Conservation (phyloP, 2,113 vertebrate genomes). For the Penelope pileata region DNA sequence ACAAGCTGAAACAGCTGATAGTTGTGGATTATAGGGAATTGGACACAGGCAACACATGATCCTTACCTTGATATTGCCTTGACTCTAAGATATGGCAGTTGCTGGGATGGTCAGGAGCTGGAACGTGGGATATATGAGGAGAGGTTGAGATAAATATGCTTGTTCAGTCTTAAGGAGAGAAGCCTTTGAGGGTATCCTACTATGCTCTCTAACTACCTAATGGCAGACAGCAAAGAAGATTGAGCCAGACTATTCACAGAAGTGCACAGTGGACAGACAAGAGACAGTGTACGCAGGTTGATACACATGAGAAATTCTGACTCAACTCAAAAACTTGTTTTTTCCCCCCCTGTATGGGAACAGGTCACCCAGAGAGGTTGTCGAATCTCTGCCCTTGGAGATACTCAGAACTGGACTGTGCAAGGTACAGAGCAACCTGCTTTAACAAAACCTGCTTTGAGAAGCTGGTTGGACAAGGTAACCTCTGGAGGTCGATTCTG, state of each 20-base stretch:
- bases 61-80: background rate
- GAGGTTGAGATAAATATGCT: background rate
- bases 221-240: background rate
- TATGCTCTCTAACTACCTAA: background rate
- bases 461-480: background rate
- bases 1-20: background rate
- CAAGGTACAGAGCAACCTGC: background rate
- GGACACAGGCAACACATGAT: background rate
- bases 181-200: background rate
- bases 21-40: background rate
- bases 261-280: background rate
- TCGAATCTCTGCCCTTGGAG: background rate
- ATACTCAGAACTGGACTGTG: background rate
- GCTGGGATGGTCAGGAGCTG: background rate
- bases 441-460: background rate
- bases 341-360: background rate
- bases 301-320: background rate
- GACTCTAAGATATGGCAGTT: background rate
- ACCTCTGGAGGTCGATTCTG: background rate
- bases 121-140: background rate
- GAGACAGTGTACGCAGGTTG: background rate
- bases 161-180: background rate
- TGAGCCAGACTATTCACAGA: background rate
- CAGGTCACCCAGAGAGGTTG: background rate
- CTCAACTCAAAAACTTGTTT: background rate